Conservation (phyloP, 2,797 vertebrate genomes). For the Sebastolobus alascanus region DNA sequence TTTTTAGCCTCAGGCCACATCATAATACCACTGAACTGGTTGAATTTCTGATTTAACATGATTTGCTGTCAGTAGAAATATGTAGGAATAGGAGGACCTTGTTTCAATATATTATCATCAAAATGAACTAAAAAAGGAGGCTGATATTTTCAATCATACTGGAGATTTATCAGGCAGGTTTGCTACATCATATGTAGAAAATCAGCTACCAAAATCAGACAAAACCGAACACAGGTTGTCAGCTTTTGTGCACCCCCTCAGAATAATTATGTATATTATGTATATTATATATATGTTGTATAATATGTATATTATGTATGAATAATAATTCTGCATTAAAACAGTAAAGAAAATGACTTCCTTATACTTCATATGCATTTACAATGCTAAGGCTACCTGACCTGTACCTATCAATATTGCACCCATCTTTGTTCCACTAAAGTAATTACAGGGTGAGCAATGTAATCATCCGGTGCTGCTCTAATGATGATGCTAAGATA, state of each 20-base stretch:
- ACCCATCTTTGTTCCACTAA: constrained; percentile 30
- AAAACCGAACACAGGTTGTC: not conserved
- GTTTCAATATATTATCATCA: constrained; percentile 19
- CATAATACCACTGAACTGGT: constrained; percentile 15
- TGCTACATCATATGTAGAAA: not conserved
- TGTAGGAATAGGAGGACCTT: not conserved
- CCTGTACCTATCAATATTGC: constrained; percentile 1
- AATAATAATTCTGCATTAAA: not conserved
- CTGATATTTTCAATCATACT: not conserved
- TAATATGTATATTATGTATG: no score
- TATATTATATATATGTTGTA: no score
- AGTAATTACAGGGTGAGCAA: constrained; percentile 63
- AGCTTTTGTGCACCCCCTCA: not conserved
- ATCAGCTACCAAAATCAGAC: not conserved
- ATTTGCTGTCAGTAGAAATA: constrained; percentile 44
- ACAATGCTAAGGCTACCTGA: not conserved
- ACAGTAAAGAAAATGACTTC: not conserved
- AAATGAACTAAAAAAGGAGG: not conserved
- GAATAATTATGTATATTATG: not conserved
- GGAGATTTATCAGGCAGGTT: not conserved
- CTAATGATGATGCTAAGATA: constrained; percentile 64
- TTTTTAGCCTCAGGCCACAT: constrained; percentile 8
- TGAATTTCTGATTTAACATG: constrained; percentile 43
- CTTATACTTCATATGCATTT: not conserved
- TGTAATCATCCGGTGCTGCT: constrained; percentile 52